A percentile compares a stretch with the other conserved stretches of the same genome.
Evolutionary conservation across 2,113 vertebrate species (phyloP).

Genomic region (Spermophilus dauricus): DNA sequence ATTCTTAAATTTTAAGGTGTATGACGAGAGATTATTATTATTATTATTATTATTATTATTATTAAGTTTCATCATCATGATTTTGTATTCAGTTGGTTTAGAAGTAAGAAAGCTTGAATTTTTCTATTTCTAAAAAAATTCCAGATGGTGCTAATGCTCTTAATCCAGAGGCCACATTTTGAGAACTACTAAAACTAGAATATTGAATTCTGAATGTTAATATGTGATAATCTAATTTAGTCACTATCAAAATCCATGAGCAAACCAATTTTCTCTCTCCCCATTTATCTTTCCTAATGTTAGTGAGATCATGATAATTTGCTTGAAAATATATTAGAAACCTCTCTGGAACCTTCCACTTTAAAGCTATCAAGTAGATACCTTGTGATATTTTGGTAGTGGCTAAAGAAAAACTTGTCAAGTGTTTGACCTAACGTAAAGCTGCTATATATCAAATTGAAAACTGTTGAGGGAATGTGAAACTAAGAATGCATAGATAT

Average conservation of each 20-base stretch:
- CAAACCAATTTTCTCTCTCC: background rate
- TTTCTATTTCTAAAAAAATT: background rate
- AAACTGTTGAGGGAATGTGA: background rate
- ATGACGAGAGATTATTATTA: background rate
- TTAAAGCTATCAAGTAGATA: background rate
- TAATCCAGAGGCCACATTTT: background rate
- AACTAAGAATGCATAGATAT: background rate
- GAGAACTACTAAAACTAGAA: background rate
- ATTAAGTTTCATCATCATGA: background rate
- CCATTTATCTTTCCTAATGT: background rate
- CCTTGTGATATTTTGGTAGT: background rate
- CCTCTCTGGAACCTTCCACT: background rate
- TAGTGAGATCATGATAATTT: background rate
- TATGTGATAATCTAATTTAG: background rate
- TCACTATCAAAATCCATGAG: background rate
- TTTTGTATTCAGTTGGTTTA: background rate
- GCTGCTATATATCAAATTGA: background rate
- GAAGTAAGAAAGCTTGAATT: background rate
- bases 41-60: background rate
- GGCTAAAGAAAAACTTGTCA: background rate
- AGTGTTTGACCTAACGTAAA: background rate
- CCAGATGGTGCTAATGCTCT: background rate
- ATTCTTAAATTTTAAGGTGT: background rate
- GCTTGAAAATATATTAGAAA: conserved; percentile 2
- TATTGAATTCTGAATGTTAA: conserved; percentile 9